Evolutionary conservation across 2,797 vertebrate species (phyloP).

Genomic region (Ataeniobius toweri): DNA sequence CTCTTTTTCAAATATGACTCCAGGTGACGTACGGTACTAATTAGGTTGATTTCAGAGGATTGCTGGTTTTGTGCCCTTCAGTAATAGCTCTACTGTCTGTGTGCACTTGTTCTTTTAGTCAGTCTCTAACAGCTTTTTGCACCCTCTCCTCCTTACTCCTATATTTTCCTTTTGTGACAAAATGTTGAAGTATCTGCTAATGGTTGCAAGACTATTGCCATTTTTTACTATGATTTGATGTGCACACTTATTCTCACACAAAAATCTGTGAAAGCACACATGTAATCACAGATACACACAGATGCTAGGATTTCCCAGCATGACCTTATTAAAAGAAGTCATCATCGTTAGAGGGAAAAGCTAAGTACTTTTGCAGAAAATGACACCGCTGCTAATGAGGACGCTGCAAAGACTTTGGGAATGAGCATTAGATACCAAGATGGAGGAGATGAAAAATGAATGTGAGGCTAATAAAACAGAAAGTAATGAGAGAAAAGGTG

Average conservation of each 20-base stretch:
- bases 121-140: slow-evolving; percentile 18
- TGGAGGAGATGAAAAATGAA: slow-evolving; percentile 16
- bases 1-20: slow-evolving; percentile 56
- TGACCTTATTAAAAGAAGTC: slow-evolving; percentile 74
- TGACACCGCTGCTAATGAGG: slow-evolving; percentile 60
- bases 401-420: slow-evolving; percentile 47
- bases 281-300: slow-evolving; percentile 18
- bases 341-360: slow-evolving; percentile 56
- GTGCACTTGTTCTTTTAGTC: slow-evolving; percentile 9
- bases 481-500: slow-evolving; percentile 13
- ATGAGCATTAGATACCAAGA: slow-evolving; percentile 33
- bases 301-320: slow-evolving; percentile 38
- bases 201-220: slow-evolving; percentile 34
- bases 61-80: slow-evolving; percentile 75
- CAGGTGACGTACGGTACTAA: slow-evolving; percentile 59
- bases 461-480: slow-evolving; percentile 5
- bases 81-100: slow-evolving; percentile 40
- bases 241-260: neutral
- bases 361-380: slow-evolving; percentile 61
- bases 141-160: neutral
- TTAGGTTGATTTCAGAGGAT: slow-evolving; percentile 74
- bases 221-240: slow-evolving; percentile 31
- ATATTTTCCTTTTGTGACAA: slow-evolving; percentile 21
- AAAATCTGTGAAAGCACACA: neutral
- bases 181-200: slow-evolving; percentile 42